These are phyloP conservation scores for Cephus cinctus DNA, from an alignment of 1,140 invertebrate genomes.

Conservation along the genomic window DNA sequence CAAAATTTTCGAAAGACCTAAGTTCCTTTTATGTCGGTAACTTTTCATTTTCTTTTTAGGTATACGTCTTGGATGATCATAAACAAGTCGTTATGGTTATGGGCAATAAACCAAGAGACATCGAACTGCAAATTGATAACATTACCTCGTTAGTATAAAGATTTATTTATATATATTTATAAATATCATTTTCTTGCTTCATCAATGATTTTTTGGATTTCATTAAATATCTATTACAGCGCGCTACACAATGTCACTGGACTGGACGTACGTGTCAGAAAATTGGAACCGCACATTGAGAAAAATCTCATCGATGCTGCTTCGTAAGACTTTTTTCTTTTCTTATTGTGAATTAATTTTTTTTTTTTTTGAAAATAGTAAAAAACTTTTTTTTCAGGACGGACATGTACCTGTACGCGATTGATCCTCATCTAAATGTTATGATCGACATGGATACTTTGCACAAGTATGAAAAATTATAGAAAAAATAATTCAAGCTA, in stretches of 20 bases:
- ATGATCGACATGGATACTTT: conserved; percentile 78
- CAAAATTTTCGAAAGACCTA: neutral
- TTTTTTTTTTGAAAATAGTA: conserved; percentile 10
- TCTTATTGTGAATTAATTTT: conserved; percentile 3
- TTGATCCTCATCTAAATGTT: conserved; percentile 76
- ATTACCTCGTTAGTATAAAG: conserved; percentile 63
- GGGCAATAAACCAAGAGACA: conserved; percentile 69
- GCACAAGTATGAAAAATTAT: conserved; percentile 63
- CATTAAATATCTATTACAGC: conserved; percentile 48
- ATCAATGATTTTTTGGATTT: conserved; percentile 13
- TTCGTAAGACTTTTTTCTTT: conserved; percentile 62
- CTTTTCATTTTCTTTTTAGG: conserved; percentile 52
- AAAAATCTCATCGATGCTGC: conserved; percentile 60
- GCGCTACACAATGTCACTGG: conserved; percentile 71
- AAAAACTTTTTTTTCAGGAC: conserved; percentile 62
- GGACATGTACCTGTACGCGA: conserved; percentile 81
- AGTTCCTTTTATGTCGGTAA: conserved; percentile 1
- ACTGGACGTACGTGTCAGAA: conserved; percentile 73
- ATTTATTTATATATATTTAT: conserved; percentile 1
- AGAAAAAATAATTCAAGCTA: neutral
- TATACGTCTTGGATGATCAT: conserved; percentile 79
- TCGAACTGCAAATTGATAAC: conserved; percentile 69
- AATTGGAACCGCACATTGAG: conserved; percentile 72
- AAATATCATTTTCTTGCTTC: conserved; percentile 4
- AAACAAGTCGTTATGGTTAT: conserved; percentile 78